A percentile compares a stretch with the other conserved stretches of the same genome.
These are phyloP conservation scores for Castor canadensis DNA, from an alignment of 2,113 vertebrate species.

Conservation along the genomic window DNA sequence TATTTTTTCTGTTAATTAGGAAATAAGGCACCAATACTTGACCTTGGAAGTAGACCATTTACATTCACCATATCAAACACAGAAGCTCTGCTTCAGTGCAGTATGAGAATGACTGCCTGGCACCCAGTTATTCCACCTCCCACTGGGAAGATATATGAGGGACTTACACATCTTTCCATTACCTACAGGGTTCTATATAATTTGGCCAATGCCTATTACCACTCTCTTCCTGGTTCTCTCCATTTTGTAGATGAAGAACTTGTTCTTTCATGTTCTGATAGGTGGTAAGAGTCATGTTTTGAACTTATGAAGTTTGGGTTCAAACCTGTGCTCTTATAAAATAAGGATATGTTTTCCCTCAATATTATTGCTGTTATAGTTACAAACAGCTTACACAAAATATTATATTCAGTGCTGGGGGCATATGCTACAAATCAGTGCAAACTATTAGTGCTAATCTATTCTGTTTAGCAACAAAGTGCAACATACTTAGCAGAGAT, in stretches of 20 bases:
- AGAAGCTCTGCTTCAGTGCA: neutral
- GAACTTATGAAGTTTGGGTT: neutral
- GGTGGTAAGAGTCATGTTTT: neutral
- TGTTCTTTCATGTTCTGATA: neutral
- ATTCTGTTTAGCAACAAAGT: constrained; percentile 14
- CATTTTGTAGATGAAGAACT: neutral
- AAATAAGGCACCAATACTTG: neutral
- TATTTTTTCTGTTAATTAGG: neutral
- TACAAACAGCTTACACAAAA: neutral
- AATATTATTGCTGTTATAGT: neutral
- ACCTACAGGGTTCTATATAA: neutral
- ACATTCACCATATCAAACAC: neutral
- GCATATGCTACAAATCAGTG: neutral
- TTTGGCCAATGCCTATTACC: neutral
- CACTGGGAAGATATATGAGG: neutral
- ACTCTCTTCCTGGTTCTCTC: neutral
- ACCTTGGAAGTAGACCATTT: neutral
- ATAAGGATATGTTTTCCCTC: neutral
- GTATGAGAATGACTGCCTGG: neutral
- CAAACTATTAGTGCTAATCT: constrained; percentile 3
- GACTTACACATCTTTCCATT: neutral
- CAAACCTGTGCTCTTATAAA: neutral
- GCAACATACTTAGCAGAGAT: neutral
- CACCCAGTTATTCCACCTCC: neutral
- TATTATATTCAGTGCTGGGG: neutral